These are phyloP conservation scores for Colistium nudipinnis DNA, from an alignment of 2,113 vertebrate species.

Conservation along the genomic window DNA sequence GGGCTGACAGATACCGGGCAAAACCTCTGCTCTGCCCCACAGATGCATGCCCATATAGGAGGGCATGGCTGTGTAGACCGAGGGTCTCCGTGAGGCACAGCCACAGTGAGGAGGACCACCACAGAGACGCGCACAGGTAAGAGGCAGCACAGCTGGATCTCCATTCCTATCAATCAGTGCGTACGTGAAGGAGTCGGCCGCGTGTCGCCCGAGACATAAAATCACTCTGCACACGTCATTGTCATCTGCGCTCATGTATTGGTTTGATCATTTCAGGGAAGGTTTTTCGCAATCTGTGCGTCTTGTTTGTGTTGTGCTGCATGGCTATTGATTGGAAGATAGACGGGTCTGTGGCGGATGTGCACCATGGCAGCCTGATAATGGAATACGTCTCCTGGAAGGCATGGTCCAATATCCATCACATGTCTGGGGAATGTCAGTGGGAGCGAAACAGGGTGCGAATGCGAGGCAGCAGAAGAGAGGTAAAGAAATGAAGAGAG, in stretches of 20 bases:
- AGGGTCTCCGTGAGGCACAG: conserved; percentile 65
- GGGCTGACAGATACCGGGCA: conserved; percentile 54
- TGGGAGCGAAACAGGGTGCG: conserved; percentile 36
- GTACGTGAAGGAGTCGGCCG: conserved; percentile 22
- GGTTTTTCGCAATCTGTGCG: conserved; percentile 24
- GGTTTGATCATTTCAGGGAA: conserved; percentile 38
- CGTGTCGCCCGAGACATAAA: conserved; percentile 19
- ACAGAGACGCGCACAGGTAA: conserved; percentile 73
- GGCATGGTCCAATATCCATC: conserved; percentile 71
- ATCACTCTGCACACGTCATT: conserved; percentile 29
- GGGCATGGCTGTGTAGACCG: conserved; percentile 71
- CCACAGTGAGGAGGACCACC: conserved; percentile 58
- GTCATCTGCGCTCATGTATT: conserved; percentile 26
- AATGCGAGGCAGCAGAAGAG: conserved; percentile 22
- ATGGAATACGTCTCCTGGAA: conserved; percentile 74
- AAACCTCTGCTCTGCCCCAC: conserved; percentile 63
- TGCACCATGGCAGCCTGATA: conserved; percentile 69
- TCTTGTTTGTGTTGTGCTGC: conserved; percentile 59
- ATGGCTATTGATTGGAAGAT: conserved; percentile 70
- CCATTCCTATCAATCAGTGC: conserved; percentile 23
- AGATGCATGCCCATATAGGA: conserved; percentile 78
- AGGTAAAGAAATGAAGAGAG: conserved; percentile 8
- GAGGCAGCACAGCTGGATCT: conserved; percentile 54
- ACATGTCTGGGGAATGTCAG: conserved; percentile 63
- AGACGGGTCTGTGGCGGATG: conserved; percentile 65